Conservation (phyloP, 2,888 invertebrate genomes). For the Drosophila paracracens region DNA sequence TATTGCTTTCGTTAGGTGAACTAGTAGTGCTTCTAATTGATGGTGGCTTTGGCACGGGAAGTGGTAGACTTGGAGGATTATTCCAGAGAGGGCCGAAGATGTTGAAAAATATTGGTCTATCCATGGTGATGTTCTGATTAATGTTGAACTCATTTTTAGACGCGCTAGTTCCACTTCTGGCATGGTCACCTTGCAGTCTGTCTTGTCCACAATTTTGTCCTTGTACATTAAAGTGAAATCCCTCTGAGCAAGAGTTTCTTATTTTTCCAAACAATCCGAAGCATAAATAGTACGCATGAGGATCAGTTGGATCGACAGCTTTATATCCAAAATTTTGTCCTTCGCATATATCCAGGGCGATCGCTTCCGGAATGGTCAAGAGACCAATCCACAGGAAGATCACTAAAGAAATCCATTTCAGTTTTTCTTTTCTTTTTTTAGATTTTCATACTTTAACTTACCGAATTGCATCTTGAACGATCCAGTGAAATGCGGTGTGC, state of each 20-base stretch:
- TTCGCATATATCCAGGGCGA: conserved; percentile 52
- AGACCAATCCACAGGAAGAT: conserved; percentile 62
- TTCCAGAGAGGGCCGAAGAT: conserved; percentile 51
- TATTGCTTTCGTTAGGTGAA: neutral
- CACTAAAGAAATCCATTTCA: conserved; percentile 27
- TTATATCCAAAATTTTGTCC: conserved; percentile 66
- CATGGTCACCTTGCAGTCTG: neutral
- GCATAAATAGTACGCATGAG: conserved; percentile 55
- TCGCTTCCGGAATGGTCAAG: conserved; percentile 53
- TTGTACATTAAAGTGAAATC: conserved; percentile 45
- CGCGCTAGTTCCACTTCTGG: neutral
- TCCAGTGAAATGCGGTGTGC: conserved; percentile 41
- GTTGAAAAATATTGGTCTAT: conserved; percentile 59
- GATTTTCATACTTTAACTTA: conserved; percentile 43
- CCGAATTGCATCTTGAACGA: conserved; percentile 60
- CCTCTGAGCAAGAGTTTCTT: conserved; percentile 45
- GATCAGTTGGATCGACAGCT: conserved; percentile 43
- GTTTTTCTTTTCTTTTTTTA: neutral
- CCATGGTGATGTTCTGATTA: conserved; percentile 51
- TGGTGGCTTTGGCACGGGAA: conserved; percentile 7
- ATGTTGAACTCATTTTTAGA: conserved; percentile 36
- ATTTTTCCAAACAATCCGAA: conserved; percentile 60
- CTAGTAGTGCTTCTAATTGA: neutral
- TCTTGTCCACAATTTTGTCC: conserved; percentile 41
- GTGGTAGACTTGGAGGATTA: conserved; percentile 11